Base-by-base conservation (phyloP, 2,797 vertebrate genomes). In the Bovichtus variegatus region DNA sequence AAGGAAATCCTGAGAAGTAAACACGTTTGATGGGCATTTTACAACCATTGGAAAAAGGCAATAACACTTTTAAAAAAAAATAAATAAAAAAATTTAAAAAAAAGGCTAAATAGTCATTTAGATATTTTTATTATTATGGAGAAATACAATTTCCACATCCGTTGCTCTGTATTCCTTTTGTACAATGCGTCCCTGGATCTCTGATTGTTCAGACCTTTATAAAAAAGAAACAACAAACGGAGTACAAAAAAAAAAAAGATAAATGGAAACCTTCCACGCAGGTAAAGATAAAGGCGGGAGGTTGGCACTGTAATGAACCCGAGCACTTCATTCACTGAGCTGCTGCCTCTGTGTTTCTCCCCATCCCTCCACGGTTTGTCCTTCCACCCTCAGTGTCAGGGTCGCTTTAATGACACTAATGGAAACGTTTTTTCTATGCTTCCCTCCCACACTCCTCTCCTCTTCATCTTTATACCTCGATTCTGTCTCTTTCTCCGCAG, bases 351-450 rank as follows among this genome's bases (percentile, higher is more conserved):
- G 41, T 21, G 65, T 51, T 66, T 57, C 73, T 78, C 89, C 34
- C 69, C 58, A 67, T 74, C 73, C 11, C 44, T 79, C 23, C 62
- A 12, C 53, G 71, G 43, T 86, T 84, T 85, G 83, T 90, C 86
- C 83, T 84, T 90, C 87, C 79, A 73, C 64, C 73, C 71, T 79
- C 68, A 41, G 80, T 47, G n/a, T 70, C 85, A 81, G 60, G 61
- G 66, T 76, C 65, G 81, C 79, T 88, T 90, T 90, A 90, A 91
- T 88, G 89, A 71, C 73, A 81, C 76, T 89, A 81, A 88, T 82
- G 82, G 84, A 86, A 85, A 81, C 9, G 41, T 51, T 76, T 51
- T n/a, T 74, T 85, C 61, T 77, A 50, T 21, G 38, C 47, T 79
- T 85, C 78, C 31, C 71, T 66, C 78, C 68, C 51, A 60, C 69